phyloP scores from a whole-genome alignment of 2,888 invertebrate species.

The Notodonta ziczac region DNA sequence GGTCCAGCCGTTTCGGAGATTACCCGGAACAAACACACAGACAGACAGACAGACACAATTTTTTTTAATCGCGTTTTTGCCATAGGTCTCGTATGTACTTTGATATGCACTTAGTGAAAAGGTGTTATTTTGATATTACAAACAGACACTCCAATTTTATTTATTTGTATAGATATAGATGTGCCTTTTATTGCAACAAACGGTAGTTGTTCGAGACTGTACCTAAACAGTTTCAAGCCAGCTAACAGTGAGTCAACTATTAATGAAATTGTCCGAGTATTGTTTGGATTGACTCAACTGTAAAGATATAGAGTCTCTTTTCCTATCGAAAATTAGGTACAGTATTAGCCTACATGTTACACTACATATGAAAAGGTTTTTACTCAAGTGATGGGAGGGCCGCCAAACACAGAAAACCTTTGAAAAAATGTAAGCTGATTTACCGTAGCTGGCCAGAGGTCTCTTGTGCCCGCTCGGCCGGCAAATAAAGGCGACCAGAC shows the following conservation, averaged over 20 bases:
- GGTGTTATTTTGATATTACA: too few species aligned
- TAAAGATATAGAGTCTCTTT: constrained; percentile 25
- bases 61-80: too few species aligned
- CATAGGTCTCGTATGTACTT: too few species aligned
- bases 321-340: constrained; percentile 25
- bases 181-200: not conserved
- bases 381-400: constrained; percentile 71
- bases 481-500: constrained; percentile 83
- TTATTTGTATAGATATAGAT: too few species aligned
- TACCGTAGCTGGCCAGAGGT: constrained; percentile 72
- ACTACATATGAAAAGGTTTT: constrained; percentile 70
- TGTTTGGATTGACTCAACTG: constrained; percentile 28
- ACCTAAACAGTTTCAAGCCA: constrained; percentile 12
- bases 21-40: too few species aligned
- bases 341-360: constrained; percentile 56
- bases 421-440: constrained; percentile 83
- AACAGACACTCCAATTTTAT: too few species aligned
- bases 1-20: too few species aligned
- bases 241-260: constrained; percentile 15
- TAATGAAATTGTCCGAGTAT: constrained; percentile 18
- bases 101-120: too few species aligned
- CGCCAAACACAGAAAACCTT: constrained; percentile 80
- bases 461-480: constrained; percentile 74
- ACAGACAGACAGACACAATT: too few species aligned
- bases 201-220: constrained; percentile 7